Evolutionary conservation across 2,113 vertebrate genomes (phyloP), one percentile per base, ranked within the genome.

Genomic region (Lonchura striata): DNA sequence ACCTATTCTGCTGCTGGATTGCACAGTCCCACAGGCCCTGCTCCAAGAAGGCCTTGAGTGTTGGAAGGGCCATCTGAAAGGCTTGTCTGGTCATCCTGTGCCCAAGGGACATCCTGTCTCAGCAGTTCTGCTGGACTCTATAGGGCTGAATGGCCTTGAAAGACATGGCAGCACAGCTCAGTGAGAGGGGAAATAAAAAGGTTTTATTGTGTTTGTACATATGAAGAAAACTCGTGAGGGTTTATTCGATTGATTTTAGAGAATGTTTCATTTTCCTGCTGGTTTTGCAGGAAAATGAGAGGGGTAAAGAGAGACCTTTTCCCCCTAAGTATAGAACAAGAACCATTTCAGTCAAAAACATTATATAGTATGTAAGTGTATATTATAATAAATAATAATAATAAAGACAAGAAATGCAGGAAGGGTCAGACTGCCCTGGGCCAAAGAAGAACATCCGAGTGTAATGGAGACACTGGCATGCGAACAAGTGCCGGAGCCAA

Each of bases 391-490:
- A 61, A 30, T 18, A 60, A 39, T 68, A 64, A 35, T 60, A 50
- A 63, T 24, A 69, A 74, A 78, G 7, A 14, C 24, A 82, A 81
- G 56, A 88, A 77, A 77, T 49, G 47, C 20, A 77, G 41, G 54
- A 82, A 88, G 69, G 60, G 57, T 86, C 76, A 86, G 39, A 53
- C n/a, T 47, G 47, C 72, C 31, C 69, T 57, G 41, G 53, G 65
- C 72, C 63, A 90, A 65, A 94, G 72, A 74, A 94, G 80, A 79
- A 83, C 50, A 94, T 78, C 77, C 1, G 9, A 94, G 84, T 82
- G 92, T 90, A 95, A 96, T 28, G 30, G 86, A 96, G 90, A 95
- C 56, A 28, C 22, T 4, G 30, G 61, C 64, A 96, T 82, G 92
- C 0, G 68, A 92, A 83, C 77, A 78, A 95, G 63, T 41, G 41